These are phyloP conservation scores for Pseudonaja textilis DNA, from an alignment of 2,113 vertebrate species.

Conservation along the genomic window DNA sequence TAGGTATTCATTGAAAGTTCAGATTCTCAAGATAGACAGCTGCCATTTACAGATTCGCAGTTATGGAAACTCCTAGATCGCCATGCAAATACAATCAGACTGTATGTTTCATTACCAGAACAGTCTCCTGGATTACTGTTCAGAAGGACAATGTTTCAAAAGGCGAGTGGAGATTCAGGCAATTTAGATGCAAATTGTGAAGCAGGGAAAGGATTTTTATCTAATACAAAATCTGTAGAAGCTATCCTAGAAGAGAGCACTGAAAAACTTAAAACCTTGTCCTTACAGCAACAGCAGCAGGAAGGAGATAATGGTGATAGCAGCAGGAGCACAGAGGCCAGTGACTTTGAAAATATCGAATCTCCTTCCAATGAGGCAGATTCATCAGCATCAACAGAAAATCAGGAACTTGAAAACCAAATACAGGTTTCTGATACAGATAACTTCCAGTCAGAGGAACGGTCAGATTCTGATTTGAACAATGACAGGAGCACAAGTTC, in stretches of 20 bases:
- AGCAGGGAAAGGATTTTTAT: constrained; percentile 74
- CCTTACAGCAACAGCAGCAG: constrained; percentile 83
- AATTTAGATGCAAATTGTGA: constrained; percentile 77
- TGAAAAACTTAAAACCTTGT: constrained; percentile 94
- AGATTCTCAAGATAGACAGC: constrained; percentile 82
- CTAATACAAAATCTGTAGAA: constrained; percentile 86
- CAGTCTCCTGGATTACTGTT: constrained; percentile 84
- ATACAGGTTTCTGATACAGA: constrained; percentile 84
- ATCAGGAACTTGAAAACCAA: constrained; percentile 87
- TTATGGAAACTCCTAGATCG: constrained; percentile 96
- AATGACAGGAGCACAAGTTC: constrained; percentile 98
- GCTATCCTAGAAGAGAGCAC: constrained; percentile 96
- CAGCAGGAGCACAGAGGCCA: constrained; percentile 93
- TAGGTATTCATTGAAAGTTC: constrained; percentile 98
- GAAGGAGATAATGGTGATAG: constrained; percentile 86
- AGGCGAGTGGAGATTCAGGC: constrained; percentile 73
- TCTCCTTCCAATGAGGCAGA: constrained; percentile 87
- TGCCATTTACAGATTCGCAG: constrained; percentile 87
- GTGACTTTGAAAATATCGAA: constrained; percentile 94
- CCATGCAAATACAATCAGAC: constrained; percentile 94
- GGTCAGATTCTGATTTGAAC: constrained; percentile 94
- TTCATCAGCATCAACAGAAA: constrained; percentile 82
- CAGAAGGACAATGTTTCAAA: constrained; percentile 82
- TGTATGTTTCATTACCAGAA: constrained; percentile 89
- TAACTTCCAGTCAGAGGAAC: constrained; percentile 87